A percentile compares a stretch with the other conserved stretches of the same genome.
phyloP scores from a whole-genome alignment of 2,113 vertebrate species.

The Bucco capensis region DNA sequence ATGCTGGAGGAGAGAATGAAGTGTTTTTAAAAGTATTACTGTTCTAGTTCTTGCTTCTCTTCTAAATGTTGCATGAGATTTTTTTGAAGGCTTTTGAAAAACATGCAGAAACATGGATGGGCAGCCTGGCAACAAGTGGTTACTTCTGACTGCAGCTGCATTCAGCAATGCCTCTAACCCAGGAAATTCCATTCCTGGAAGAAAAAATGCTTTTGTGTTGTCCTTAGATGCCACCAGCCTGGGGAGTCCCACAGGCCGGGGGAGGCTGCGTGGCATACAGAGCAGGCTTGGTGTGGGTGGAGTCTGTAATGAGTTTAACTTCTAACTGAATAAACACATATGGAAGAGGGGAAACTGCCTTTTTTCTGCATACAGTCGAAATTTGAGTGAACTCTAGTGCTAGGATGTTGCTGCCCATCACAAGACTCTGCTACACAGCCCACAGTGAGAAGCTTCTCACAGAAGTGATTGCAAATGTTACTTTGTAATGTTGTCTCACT shows the following conservation, averaged over 20 bases:
- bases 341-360: not conserved
- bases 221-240: not conserved
- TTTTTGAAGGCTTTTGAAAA: not conserved
- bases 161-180: not conserved
- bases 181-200: not conserved
- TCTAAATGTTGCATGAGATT: not conserved
- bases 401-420: not conserved
- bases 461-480: not conserved
- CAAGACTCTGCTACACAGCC: not conserved
- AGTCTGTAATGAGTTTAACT: not conserved
- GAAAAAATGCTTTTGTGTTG: not conserved
- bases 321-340: not conserved
- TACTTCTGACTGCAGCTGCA: not conserved
- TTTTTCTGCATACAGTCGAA: not conserved
- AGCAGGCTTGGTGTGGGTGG: not conserved
- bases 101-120: not conserved
- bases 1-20: not conserved
- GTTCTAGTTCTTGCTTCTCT: not conserved
- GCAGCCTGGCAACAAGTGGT: not conserved
- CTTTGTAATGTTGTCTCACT: not conserved
- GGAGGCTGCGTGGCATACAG: accelerated
- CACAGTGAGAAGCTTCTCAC: not conserved
- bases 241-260: not conserved
- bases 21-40: not conserved
- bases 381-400: not conserved